These are phyloP conservation scores for Nothobranchius kuhntae DNA, from an alignment of 2,113 vertebrate genomes.

Conservation along the genomic window DNA sequence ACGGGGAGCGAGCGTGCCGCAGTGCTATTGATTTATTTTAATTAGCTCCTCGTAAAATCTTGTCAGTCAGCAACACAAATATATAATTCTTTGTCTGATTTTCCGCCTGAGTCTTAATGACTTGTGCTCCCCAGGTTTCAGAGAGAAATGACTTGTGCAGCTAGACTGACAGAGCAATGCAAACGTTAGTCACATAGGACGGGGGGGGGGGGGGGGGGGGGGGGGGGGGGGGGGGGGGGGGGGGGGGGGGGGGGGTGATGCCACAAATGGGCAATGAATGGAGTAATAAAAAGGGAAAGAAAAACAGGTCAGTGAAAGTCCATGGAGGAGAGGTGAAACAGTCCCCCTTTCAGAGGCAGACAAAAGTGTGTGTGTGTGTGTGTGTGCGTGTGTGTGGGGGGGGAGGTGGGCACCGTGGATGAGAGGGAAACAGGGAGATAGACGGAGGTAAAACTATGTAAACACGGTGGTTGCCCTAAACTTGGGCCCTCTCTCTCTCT, in stretches of 20 bases:
- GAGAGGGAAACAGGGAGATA: slow-evolving; percentile 55
- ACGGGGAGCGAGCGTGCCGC: slow-evolving; percentile 67
- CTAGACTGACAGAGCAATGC: slow-evolving; percentile 63
- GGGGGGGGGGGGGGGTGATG: slow-evolving; percentile 39
- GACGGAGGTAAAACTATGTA: slow-evolving; percentile 79
- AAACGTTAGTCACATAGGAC: slow-evolving; percentile 67
- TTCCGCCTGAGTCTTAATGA: slow-evolving; percentile 75
- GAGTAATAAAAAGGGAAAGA: slow-evolving; percentile 74
- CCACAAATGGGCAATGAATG: slow-evolving; percentile 76
- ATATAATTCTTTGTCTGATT: slow-evolving; percentile 82
- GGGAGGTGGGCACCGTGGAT: slow-evolving; percentile 48
- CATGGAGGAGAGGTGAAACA: slow-evolving; percentile 76
- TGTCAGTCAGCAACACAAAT: slow-evolving; percentile 82
- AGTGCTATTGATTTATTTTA: slow-evolving; percentile 85
- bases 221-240: slow-evolving; percentile 29
- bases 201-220: slow-evolving; percentile 31
- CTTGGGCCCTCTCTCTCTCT: slow-evolving; percentile 69
- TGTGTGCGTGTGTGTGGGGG: slow-evolving; percentile 13
- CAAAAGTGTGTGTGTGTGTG: slow-evolving; percentile 52
- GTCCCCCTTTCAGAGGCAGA: slow-evolving; percentile 70
- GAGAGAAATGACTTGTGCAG: slow-evolving; percentile 62
- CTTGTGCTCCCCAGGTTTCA: slow-evolving; percentile 59
- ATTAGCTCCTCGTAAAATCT: slow-evolving; percentile 83
- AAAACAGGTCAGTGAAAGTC: slow-evolving; percentile 80
- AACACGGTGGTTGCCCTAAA: slow-evolving; percentile 83